These are phyloP conservation scores for Megaceryle torquata DNA, from an alignment of 2,113 vertebrate species.

Conservation along the genomic window DNA sequence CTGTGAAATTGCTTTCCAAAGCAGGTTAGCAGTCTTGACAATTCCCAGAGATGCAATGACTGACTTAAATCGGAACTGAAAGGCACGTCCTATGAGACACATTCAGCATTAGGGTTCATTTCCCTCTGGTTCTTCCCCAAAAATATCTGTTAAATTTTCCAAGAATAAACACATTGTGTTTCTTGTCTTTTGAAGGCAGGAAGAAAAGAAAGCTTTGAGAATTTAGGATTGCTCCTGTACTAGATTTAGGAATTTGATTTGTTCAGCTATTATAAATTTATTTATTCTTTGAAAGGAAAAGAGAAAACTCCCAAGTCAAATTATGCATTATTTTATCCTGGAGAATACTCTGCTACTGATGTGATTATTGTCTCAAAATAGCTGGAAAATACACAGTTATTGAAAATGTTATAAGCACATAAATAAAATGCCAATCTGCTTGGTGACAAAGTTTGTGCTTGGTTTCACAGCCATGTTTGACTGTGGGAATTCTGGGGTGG, in stretches of 20 bases:
- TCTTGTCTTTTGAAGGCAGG: neutral
- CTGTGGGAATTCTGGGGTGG: neutral
- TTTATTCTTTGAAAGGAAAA: neutral
- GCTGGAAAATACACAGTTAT: neutral
- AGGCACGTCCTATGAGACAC: neutral
- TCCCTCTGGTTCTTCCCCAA: neutral
- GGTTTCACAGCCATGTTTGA: neutral
- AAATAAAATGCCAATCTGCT: neutral
- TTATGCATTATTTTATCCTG: neutral
- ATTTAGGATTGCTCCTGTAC: neutral
- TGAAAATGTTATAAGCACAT: neutral
- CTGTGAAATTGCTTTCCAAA: conserved; percentile 28
- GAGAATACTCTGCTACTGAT: neutral
- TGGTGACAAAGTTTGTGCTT: neutral
- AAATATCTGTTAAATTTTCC: neutral
- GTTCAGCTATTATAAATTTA: neutral
- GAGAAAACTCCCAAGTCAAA: neutral
- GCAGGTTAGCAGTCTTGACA: neutral
- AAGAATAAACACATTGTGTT: neutral
- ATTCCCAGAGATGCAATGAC: neutral
- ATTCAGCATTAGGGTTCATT: neutral
- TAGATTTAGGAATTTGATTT: neutral
- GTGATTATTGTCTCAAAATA: neutral
- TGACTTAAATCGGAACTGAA: neutral
- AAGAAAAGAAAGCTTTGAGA: neutral